Percentiles rank a stretch among this genome's conserved stretches.
phyloP scores from a whole-genome alignment of 2,113 vertebrate genomes.

The Ceyx melanurus region DNA sequence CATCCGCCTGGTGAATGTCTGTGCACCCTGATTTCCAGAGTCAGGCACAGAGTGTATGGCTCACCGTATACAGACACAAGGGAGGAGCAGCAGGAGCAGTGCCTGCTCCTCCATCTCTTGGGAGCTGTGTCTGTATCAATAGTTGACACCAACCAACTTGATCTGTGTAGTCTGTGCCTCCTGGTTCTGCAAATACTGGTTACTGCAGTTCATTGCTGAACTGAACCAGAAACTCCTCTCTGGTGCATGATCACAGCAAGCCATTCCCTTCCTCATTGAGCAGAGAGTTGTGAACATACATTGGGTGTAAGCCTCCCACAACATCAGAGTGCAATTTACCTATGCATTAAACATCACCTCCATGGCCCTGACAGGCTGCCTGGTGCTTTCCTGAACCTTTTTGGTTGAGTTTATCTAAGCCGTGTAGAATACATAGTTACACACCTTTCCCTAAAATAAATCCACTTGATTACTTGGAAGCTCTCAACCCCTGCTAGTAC shows the following conservation, averaged over 20 bases:
- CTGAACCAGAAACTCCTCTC: not conserved
- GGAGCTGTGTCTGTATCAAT: not conserved
- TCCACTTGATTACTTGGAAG: not conserved
- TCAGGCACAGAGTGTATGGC: accelerated
- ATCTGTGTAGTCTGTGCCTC: not conserved
- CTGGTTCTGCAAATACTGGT: not conserved
- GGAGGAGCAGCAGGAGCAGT: not conserved
- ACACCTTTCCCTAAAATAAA: slow-evolving; percentile 7
- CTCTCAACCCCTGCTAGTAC: not conserved
- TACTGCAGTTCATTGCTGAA: not conserved
- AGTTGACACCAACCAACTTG: not conserved
- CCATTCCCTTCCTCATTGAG: accelerated
- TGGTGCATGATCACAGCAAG: accelerated
- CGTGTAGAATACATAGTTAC: not conserved
- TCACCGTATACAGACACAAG: accelerated
- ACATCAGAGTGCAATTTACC: not conserved
- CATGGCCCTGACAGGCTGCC: not conserved
- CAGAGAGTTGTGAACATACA: not conserved
- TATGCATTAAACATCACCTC: not conserved
- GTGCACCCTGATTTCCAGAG: accelerated
- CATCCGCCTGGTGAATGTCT: accelerated
- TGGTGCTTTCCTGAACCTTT: not conserved
- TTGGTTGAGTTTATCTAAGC: not conserved
- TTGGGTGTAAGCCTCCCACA: not conserved
- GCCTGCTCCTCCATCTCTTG: accelerated